A percentile compares a stretch with the other conserved stretches of the same genome.
These are phyloP conservation scores for Benitochromis conjunctus DNA, from an alignment of 2,113 vertebrate genomes.

Conservation along the genomic window DNA sequence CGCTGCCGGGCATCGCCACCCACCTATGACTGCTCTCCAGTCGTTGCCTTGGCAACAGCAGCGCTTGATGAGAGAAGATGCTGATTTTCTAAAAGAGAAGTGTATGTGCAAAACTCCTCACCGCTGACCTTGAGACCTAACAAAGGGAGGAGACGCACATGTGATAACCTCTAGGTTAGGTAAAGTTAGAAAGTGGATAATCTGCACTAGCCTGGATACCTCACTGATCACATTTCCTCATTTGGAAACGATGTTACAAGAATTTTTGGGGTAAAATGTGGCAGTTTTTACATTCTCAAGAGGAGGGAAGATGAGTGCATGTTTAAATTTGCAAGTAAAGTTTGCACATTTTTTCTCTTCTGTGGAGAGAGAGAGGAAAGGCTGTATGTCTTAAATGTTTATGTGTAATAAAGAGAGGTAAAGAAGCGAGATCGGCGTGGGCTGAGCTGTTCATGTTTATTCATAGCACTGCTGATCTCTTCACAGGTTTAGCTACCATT, in stretches of 20 bases:
- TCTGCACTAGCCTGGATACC: not conserved
- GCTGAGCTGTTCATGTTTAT: slow-evolving; percentile 60
- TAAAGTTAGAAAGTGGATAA: not conserved
- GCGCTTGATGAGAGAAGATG: slow-evolving; percentile 49
- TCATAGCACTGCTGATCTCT: slow-evolving; percentile 56
- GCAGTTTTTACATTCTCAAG: not conserved
- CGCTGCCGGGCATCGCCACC: slow-evolving; percentile 61
- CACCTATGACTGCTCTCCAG: slow-evolving; percentile 57
- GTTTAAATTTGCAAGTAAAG: not conserved
- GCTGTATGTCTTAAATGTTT: not conserved
- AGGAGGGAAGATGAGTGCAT: not conserved
- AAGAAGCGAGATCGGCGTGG: slow-evolving; percentile 37
- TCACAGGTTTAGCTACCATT: slow-evolving; percentile 43
- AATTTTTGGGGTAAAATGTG: not conserved
- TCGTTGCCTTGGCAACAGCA: slow-evolving; percentile 66
- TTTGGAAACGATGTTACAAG: not conserved
- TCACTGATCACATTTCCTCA: not conserved
- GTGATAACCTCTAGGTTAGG: not conserved
- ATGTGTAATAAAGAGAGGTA: slow-evolving; percentile 30
- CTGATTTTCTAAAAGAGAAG: slow-evolving; percentile 25
- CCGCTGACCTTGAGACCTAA: slow-evolving; percentile 28
- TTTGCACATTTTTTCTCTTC: not conserved
- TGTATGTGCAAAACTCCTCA: slow-evolving; percentile 8
- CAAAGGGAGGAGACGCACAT: not conserved
- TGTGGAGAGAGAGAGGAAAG: not conserved